Percentiles rank a stretch among this genome's conserved stretches.
phyloP scores from a whole-genome alignment of 2,113 vertebrate species.

The Eudyptes chrysolophus region DNA sequence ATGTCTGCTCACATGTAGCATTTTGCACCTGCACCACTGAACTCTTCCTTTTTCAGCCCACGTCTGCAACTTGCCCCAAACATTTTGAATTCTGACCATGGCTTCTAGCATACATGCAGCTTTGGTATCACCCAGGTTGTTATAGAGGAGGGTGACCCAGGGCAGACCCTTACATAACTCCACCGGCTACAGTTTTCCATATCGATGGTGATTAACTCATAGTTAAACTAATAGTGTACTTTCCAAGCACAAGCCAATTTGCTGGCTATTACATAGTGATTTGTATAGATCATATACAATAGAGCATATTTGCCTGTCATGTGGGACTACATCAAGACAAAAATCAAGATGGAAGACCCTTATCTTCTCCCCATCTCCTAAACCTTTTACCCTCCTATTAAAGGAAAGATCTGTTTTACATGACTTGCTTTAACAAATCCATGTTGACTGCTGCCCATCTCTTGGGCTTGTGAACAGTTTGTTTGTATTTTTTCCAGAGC shows the following conservation, averaged over 20 bases:
- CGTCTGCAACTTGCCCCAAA: not conserved
- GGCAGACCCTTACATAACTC: not conserved
- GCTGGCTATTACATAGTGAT: not conserved
- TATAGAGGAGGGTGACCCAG: not conserved
- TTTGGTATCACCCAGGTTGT: not conserved
- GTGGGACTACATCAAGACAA: not conserved
- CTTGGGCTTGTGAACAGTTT: not conserved
- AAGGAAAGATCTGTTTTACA: not conserved
- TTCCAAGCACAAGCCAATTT: not conserved
- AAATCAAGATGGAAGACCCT: not conserved
- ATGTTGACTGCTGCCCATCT: not conserved
- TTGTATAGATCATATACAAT: not conserved
- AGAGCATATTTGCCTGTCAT: not conserved
- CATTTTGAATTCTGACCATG: not conserved
- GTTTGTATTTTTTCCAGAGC: not conserved
- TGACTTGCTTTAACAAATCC: not conserved
- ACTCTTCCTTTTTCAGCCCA: not conserved
- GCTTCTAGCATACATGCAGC: not conserved
- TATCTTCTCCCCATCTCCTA: not conserved
- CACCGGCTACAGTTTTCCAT: not conserved
- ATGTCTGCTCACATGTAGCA: not conserved
- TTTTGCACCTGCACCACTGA: not conserved
- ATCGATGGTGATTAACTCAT: not conserved
- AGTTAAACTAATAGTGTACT: not conserved
- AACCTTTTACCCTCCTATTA: not conserved